Conservation (phyloP, 64 coral and sea anemone species). For the Montipora cactus region DNA sequence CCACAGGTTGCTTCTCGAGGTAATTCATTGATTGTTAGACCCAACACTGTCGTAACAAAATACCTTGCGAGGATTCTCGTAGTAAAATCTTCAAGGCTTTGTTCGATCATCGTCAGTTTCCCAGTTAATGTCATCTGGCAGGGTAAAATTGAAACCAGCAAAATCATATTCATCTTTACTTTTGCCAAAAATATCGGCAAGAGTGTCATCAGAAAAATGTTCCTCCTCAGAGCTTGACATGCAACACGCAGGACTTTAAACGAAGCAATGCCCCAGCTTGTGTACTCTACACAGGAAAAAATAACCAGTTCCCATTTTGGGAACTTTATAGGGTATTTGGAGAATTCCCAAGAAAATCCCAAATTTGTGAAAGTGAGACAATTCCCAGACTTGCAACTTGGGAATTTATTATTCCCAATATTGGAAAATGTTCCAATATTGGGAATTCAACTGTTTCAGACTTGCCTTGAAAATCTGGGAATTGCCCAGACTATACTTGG, state of each 20-base stretch:
- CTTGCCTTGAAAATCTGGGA: slow-evolving; percentile 11
- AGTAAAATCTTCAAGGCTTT: too few species aligned
- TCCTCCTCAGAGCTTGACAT: slow-evolving; percentile 4
- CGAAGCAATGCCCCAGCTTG: too few species aligned
- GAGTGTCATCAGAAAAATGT: slow-evolving; percentile 24
- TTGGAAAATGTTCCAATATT: neutral
- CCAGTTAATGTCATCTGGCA: slow-evolving; percentile 21
- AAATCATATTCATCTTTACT: slow-evolving; percentile 16
- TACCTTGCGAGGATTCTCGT: too few species aligned
- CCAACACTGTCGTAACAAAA: too few species aligned
- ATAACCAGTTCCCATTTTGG: slow-evolving; percentile 2
- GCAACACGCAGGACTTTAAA: neutral
- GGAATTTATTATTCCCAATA: neutral
- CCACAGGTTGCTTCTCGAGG: too few species aligned
- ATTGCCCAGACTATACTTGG: neutral
- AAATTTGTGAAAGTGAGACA: slow-evolving; percentile 11
- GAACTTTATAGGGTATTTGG: neutral
- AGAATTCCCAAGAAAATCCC: slow-evolving; percentile 14
- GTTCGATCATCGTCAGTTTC: too few species aligned
- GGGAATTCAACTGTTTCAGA: neutral
- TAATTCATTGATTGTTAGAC: too few species aligned
- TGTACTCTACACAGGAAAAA: neutral
- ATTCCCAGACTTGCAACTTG: slow-evolving; percentile 10
- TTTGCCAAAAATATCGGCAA: slow-evolving; percentile 17
- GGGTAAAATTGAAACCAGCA: slow-evolving; percentile 5